A percentile compares a stretch with the other conserved stretches of the same genome.
These are phyloP conservation scores for Uria aalge DNA, from an alignment of 2,113 vertebrate genomes.

Conservation along the genomic window DNA sequence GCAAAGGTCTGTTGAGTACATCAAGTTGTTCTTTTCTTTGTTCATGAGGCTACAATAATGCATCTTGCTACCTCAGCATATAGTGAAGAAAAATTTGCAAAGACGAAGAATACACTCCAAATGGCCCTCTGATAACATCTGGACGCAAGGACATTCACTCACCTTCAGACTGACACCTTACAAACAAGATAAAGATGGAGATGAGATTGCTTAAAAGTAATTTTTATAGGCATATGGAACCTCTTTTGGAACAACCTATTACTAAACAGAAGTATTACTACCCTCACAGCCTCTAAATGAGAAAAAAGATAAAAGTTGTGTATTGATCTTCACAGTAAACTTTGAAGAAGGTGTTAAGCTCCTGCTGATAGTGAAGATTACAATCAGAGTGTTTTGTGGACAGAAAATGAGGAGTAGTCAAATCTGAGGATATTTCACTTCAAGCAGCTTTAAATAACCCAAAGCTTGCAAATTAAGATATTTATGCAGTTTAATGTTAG, in stretches of 20 bases:
- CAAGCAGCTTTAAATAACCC: slow-evolving; percentile 36
- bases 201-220: not conserved
- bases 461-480: slow-evolving; percentile 7
- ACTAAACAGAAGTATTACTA: not conserved
- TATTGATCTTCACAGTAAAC: slow-evolving; percentile 34
- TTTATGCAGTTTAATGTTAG: not conserved
- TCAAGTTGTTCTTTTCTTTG: not conserved
- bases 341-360: slow-evolving; percentile 35
- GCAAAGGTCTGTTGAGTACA: not conserved
- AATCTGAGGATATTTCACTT: slow-evolving; percentile 14
- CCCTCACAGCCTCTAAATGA: not conserved
- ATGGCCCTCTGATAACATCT: not conserved
- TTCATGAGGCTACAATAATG: not conserved
- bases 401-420: not conserved
- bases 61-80: not conserved
- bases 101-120: not conserved
- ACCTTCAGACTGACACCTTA: not conserved
- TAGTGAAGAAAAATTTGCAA: not conserved
- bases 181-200: not conserved
- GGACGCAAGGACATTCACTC: not conserved
- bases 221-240: not conserved
- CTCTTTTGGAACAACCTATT: not conserved
- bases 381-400: not conserved
- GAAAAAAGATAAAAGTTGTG: slow-evolving; percentile 22
- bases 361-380: slow-evolving; percentile 15